Conservation (phyloP, 2,113 vertebrate genomes). For the Otus sunia region DNA sequence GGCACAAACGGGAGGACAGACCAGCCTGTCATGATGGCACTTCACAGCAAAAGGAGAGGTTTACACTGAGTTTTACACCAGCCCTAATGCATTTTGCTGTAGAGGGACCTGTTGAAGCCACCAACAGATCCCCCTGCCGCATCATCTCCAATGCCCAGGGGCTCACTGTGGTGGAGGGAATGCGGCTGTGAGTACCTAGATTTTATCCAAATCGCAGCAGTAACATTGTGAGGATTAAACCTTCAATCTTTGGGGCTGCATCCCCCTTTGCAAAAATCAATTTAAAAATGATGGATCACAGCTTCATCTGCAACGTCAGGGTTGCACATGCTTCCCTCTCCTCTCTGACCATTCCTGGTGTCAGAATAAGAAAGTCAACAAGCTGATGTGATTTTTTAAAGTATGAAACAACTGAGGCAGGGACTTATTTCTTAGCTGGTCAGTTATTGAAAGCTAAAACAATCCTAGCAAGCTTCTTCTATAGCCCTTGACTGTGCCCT, state of each 20-base stretch:
- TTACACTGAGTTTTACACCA: neutral
- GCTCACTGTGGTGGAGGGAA: fast-evolving
- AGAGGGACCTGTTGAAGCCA: neutral
- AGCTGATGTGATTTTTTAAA: neutral
- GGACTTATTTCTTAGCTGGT: neutral
- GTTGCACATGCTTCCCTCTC: neutral
- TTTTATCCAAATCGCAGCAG: neutral
- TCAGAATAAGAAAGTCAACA: neutral
- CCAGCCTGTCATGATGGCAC: neutral
- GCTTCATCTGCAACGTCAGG: fast-evolving
- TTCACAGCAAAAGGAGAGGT: neutral
- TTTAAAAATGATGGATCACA: neutral
- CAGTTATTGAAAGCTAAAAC: neutral
- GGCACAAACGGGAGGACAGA: neutral
- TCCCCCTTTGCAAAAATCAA: neutral
- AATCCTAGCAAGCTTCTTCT: neutral
- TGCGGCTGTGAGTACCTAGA: fast-evolving
- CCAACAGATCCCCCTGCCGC: neutral
- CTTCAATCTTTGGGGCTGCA: neutral
- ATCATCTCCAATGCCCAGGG: neutral
- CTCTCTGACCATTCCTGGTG: neutral
- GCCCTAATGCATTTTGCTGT: neutral
- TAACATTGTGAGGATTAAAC: neutral
- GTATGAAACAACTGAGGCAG: neutral
- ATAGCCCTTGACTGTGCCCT: neutral